Conservation (phyloP, 2,113 vertebrate species). For the Alosa alosa region DNA sequence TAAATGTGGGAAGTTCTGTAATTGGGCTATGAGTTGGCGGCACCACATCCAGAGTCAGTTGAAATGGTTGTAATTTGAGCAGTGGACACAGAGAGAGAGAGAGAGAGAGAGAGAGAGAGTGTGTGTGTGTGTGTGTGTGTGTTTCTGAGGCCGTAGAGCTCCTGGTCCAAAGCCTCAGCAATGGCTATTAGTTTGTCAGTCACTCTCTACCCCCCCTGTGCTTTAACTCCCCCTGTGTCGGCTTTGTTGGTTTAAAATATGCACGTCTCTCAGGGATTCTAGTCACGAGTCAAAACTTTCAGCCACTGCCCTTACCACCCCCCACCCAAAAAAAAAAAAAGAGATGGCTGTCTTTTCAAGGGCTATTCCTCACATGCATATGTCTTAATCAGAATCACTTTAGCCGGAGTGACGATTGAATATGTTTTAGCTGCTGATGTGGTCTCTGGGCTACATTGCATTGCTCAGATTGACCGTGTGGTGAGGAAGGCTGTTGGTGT, state of each 20-base stretch:
- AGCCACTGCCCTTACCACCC: background rate
- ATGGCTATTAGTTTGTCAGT: slow-evolving; percentile 8
- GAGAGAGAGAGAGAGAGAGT: too few species aligned
- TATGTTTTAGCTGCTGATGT: slow-evolving; percentile 41
- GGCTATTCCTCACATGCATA: background rate
- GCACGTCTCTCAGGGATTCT: slow-evolving; percentile 5
- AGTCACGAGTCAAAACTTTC: slow-evolving; percentile 14
- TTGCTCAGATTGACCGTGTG: too few species aligned
- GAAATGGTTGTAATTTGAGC: background rate
- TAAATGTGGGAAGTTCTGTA: background rate
- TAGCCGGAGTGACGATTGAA: slow-evolving; percentile 44
- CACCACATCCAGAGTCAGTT: background rate
- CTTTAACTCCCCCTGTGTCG: background rate
- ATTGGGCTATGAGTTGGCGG: background rate
- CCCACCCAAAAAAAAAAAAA: background rate
- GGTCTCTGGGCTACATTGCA: background rate
- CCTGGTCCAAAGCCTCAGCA: background rate
- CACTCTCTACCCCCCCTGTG: background rate
- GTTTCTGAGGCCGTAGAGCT: background rate
- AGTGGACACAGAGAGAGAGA: background rate
- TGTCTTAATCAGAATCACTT: background rate
- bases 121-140: background rate
- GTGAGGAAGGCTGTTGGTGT: background rate
- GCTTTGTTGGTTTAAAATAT: slow-evolving; percentile 18
- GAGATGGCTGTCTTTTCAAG: too few species aligned